Evolutionary conservation across 2,113 vertebrate species (phyloP), one percentile per base, ranked within the genome.

Genomic region (Myotis brandtii): DNA sequence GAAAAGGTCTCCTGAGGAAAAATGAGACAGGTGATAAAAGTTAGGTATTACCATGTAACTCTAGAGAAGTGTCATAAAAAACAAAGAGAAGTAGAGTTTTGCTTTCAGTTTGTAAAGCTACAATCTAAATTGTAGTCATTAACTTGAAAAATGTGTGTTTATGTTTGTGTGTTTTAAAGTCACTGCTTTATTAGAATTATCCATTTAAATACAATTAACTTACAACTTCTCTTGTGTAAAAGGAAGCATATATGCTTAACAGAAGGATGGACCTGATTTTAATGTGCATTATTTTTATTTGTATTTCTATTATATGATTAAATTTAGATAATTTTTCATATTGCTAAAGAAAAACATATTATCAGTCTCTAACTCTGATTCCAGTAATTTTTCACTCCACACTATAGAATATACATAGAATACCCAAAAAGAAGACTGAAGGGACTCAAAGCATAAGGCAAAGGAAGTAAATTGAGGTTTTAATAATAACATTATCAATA

Each of bases 171-270:
- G 40, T 25, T 34, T 75, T 90, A 76, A 83, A 56, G 34, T 72
- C 23, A 70, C 16, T 48, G 62, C n/a, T 95, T 90, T 86, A 77
- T 82, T 91, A 86, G 30, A 91, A 93, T 91, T 86, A 89, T 54
- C 40, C 34, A 62, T 82, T 89, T 94, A 91, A 91, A 94, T 91
- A 93, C 13, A 83, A 46, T 82, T 89, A 95, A 73, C 23, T 84
- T 81, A 52, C 16, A 83, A 32, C 37, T 86, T 70, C n/a, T 86
- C 34, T 81, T 52, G 56, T 8, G 27, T 2, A 34, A 79, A 95
- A 69, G 37, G 23, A 76, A 91, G 43, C 14, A 37, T 75, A 83
- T 80, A 70, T 76, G 66, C 20, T 76, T 93, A 92, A 86, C 6
- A 69, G 48, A 93, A 76, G 27, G 5, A 79, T 89, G 46, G 52